Evolutionary conservation across 2,888 invertebrate genomes (phyloP).

Genomic region (Cantharis rufa): DNA sequence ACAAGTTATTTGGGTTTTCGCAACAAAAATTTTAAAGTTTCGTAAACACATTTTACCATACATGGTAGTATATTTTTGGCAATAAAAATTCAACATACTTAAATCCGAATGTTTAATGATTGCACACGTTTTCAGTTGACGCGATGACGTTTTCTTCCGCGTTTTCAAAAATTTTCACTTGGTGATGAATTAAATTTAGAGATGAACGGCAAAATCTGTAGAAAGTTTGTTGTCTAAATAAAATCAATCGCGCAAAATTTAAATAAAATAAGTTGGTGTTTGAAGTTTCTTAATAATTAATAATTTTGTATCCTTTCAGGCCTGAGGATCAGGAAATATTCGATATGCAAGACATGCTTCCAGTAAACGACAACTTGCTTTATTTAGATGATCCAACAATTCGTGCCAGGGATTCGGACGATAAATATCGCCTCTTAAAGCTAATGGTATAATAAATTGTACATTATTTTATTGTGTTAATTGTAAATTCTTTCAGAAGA

Average conservation of each 20-base stretch:
- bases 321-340: conserved; percentile 13
- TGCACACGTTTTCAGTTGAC: not conserved
- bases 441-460: conserved; percentile 12
- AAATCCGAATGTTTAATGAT: not conserved
- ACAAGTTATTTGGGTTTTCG: too few relatives aligned
- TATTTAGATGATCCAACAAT: conserved; percentile 20
- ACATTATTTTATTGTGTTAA: not conserved
- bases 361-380: conserved; percentile 14
- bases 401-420: conserved; percentile 5
- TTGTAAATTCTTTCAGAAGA: not conserved
- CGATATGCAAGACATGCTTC: conserved; percentile 6
- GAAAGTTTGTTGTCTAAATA: not conserved
- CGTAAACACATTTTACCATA: too few relatives aligned
- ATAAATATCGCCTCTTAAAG: conserved; percentile 15
- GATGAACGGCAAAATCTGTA: not conserved
- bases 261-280: too few relatives aligned
- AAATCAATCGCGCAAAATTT: too few relatives aligned
- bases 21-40: too few relatives aligned
- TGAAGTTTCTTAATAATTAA: too few relatives aligned
- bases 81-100: not conserved
- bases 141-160: not conserved
- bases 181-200: not conserved
- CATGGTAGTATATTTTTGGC: not conserved
- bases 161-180: not conserved
- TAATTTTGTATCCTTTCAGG: conserved; percentile 5